Percentiles rank a stretch among this genome's conserved stretches.
Conservation (phyloP, 2,888 invertebrate genomes). For the Neelides folsomi region DNA sequence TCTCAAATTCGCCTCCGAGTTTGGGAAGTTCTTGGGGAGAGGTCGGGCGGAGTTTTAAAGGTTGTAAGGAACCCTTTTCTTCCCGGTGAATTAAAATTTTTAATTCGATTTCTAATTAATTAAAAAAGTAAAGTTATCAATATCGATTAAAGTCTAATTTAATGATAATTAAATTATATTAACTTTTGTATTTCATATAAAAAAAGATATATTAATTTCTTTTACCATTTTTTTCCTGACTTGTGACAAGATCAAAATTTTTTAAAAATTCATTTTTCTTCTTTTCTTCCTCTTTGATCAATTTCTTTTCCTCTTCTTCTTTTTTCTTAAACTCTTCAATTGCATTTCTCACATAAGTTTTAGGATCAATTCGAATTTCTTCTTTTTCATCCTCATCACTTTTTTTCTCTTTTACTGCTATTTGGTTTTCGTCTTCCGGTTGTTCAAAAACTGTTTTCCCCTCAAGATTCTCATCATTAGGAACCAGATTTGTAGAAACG, state of each 20-base stretch:
- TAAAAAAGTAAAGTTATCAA: background rate
- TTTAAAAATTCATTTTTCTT: slow-evolving; percentile 21
- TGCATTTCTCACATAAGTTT: slow-evolving; percentile 17
- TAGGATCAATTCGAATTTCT: slow-evolving; percentile 1
- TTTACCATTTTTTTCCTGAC: slow-evolving; percentile 20
- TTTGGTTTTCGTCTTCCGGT: slow-evolving; percentile 6
- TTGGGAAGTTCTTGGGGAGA: slow-evolving; percentile 8
- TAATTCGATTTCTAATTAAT: slow-evolving; percentile 23
- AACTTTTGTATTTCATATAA: background rate
- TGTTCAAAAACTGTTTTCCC: slow-evolving; percentile 8
- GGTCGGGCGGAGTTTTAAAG: slow-evolving; percentile 18
- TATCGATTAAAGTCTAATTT: background rate
- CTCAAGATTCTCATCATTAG: background rate
- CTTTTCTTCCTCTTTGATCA: slow-evolving; percentile 8
- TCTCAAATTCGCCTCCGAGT: slow-evolving; percentile 18
- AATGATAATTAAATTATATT: background rate
- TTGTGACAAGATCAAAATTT: slow-evolving; percentile 21
- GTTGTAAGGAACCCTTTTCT: slow-evolving; percentile 20
- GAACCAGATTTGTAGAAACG: too few species aligned
- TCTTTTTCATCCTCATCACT: slow-evolving; percentile 10
- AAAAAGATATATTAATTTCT: background rate
- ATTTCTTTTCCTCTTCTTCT: slow-evolving; percentile 10
- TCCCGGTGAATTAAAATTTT: slow-evolving; percentile 22
- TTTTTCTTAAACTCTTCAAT: slow-evolving; percentile 16
- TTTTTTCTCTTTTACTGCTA: slow-evolving; percentile 11